phyloP scores from a whole-genome alignment of 2,888 invertebrate genomes.

The Calliopum simillimum region DNA sequence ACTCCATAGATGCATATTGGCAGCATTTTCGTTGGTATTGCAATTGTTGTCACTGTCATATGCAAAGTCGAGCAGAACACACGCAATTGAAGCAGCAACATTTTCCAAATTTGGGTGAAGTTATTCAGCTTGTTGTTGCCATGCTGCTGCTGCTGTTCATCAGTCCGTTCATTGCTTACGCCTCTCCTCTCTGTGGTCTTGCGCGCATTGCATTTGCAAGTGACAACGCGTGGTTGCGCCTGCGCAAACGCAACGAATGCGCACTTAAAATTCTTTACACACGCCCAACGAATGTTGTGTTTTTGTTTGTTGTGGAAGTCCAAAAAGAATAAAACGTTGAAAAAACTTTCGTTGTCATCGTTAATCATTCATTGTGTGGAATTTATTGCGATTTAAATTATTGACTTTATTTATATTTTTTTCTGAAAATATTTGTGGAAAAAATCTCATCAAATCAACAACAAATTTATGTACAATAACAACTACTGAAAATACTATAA shows the following conservation, averaged over 20 bases:
- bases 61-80: conserved; percentile 17
- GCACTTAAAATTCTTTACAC: conserved; percentile 27
- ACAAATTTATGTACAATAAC: neutral
- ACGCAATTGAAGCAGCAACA: neutral
- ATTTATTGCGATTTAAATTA: conserved; percentile 11
- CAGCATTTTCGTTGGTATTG: neutral
- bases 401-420: neutral
- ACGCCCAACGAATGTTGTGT: conserved; percentile 8
- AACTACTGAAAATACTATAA: too few species aligned
- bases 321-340: neutral
- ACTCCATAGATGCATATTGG: neutral
- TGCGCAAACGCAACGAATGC: neutral
- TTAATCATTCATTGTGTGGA: conserved; percentile 11
- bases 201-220: neutral
- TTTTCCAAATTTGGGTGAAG: conserved; percentile 15
- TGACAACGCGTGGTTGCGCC: conserved; percentile 3
- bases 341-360: conserved; percentile 24
- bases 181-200: neutral
- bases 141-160: conserved; percentile 1
- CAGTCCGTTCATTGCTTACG: conserved; percentile 8
- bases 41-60: conserved; percentile 19
- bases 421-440: conserved; percentile 21
- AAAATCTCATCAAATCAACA: neutral
- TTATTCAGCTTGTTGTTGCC: conserved; percentile 2
- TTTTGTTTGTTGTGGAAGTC: neutral